These are phyloP conservation scores for Rostratula benghalensis DNA, from an alignment of 2,113 vertebrate species.

Conservation along the genomic window DNA sequence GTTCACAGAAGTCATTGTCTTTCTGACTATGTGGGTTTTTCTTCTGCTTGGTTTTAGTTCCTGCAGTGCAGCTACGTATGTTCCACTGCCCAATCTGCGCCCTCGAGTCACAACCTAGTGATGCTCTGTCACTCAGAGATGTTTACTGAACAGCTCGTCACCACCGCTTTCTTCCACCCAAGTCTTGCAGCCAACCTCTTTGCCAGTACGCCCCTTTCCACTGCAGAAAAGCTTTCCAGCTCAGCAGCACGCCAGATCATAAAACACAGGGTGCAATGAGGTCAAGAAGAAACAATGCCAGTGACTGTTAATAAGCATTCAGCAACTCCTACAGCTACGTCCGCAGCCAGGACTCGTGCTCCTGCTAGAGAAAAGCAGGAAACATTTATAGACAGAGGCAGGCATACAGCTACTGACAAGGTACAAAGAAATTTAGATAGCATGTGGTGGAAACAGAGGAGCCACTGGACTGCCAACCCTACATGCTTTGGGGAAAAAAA, in stretches of 20 bases:
- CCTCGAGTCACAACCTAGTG: background rate
- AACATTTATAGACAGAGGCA: background rate
- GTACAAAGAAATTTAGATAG: background rate
- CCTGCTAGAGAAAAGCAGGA: background rate
- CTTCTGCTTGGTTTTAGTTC: background rate
- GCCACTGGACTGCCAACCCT: background rate
- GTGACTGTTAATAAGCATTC: background rate
- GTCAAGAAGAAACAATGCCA: background rate
- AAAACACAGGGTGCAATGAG: background rate
- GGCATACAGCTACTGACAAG: background rate
- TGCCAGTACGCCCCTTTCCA: background rate
- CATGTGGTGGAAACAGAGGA: background rate
- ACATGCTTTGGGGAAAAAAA: background rate
- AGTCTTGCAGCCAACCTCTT: background rate
- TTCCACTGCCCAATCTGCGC: background rate
- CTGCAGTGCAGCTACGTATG: accelerated
- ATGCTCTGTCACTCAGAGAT: background rate
- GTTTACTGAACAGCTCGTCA: background rate
- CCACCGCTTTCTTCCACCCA: background rate
- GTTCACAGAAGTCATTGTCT: background rate
- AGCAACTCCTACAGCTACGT: background rate
- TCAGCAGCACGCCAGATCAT: background rate
- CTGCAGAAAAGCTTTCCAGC: background rate
- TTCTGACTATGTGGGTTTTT: background rate
- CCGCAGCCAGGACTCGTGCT: accelerated